Evolutionary conservation across 2,888 invertebrate species (phyloP), one percentile per base, ranked within the genome.

Genomic region (Notodonta ziczac): DNA sequence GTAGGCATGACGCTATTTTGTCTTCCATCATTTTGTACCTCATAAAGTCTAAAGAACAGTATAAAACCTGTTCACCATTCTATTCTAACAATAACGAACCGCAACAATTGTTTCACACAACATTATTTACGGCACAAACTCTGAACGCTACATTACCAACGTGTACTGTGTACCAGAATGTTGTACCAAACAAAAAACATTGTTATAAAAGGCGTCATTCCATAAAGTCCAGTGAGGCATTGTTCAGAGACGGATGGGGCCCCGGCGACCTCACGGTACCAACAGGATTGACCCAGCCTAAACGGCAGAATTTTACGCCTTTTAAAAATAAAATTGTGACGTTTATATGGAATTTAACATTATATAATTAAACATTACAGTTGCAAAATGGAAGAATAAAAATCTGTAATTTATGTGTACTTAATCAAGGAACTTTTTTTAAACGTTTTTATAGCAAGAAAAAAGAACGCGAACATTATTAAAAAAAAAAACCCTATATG

Each of bases 161-260:
- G 51, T 50, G n/a, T 50, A 8, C 32, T 32, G 32, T 16, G 50
- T 16, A 32, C 35, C 32, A 32, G 16, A 52, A 52, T 32, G 32
- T 52, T 32, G 12, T 32, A 13, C 32, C 4, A 32, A 24, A 24
- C 10, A 62, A 59, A 62, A 53, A 44, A 32, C 56, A 58, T 1
- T 10, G 24, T 51, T 51, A 51, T 24, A 67, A 57, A 60, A 53
- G 55, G 32, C 16, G 48, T 71, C 63, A 67, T 64, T 64, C 60
- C 64, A 56, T 71, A 67, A 67, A 64, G 72, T 62, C 72, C 52
- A 51, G 59, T 16, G 56, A 53, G 61, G 60, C 72, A 68, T 70
- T 60, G 62, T 70, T 67, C 63, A 53, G 65, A 73, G 76, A 76
- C 62, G 66, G 69, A 74, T 77, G 73, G 72, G 67, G 66, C 63